Evolutionary conservation across 2,888 invertebrate species (phyloP), one percentile per base, ranked within the genome.

Genomic region (Willowsia nigromaculata): DNA sequence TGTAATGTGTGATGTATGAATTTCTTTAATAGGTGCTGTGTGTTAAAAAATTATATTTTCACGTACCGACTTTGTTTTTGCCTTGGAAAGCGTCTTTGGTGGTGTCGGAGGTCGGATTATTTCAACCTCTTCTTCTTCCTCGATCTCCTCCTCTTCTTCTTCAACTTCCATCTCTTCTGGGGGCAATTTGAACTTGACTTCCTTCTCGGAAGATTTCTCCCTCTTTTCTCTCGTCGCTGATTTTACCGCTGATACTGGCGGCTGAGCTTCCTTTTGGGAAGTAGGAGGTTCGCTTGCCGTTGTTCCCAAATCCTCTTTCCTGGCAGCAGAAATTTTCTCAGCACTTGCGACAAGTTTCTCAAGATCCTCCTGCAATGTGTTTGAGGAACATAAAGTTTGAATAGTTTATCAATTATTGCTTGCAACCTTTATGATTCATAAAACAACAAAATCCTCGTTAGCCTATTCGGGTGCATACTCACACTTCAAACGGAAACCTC

Each of bases 61-160:
- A 78, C 90, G 53, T 84, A 91, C 91, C 84, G 90, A 90, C 74
- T 91, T 91, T n/a, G 91, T 84, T 68, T 91, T 91, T 22, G 83
- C 68, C 74, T 90, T 90, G n/a, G 91, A 90, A 86, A 90, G 85
- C 65, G 93, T 93, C 93, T 92, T 94, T 91, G 93, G 93, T 85
- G 27, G 94, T 93, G 93, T 93, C 25, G 93, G 93, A 56, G 93
- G 93, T 91, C 93, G 74, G 89, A 92, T 92, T 93, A 92, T 85
- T 94, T 94, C 93, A 56, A 93, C 93, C 47, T 93, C 93, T 22
- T 85, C 90, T 78, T 93, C 91, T 59, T 93, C 92, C 18, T 91
- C 90, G 90, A 93, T 93, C 86, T 92, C 89, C 90, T 93, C 88
- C 87, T 91, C 91, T 25, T 91, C 93, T 43, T 93, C 81, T n/a